phyloP scores from a whole-genome alignment of 1,140 invertebrate genomes.

The Drosophila malerkotliana region DNA sequence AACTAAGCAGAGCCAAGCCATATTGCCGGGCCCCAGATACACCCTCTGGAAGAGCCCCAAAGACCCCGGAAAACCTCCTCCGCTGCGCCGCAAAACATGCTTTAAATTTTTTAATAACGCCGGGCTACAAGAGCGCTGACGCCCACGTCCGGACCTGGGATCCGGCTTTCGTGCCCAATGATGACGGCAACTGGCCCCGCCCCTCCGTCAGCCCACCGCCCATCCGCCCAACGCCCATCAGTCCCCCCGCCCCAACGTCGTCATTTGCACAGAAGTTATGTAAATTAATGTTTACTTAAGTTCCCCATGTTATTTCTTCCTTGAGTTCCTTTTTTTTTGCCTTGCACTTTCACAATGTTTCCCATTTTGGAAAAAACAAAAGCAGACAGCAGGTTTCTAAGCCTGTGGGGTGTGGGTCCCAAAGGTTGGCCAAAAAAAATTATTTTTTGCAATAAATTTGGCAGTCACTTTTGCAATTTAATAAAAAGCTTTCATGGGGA shows the following conservation, averaged over 20 bases:
- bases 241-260: slow-evolving; percentile 40
- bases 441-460: slow-evolving; percentile 82
- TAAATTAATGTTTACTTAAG: slow-evolving; percentile 84
- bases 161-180: slow-evolving; percentile 67
- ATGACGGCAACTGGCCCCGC: slow-evolving; percentile 32
- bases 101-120: slow-evolving; percentile 84
- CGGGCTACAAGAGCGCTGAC: slow-evolving; percentile 77
- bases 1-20: slow-evolving; percentile 66
- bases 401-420: slow-evolving; percentile 4
- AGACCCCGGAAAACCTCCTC: background rate
- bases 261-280: slow-evolving; percentile 83
- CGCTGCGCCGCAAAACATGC: slow-evolving; percentile 79
- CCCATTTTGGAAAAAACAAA: slow-evolving; percentile 75
- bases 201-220: slow-evolving; percentile 9
- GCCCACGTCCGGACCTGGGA: slow-evolving; percentile 71
- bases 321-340: slow-evolving; percentile 48
- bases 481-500: slow-evolving; percentile 63
- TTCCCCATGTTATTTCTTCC: slow-evolving; percentile 81
- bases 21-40: slow-evolving; percentile 47
- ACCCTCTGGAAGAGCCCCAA: background rate
- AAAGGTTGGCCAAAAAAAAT: slow-evolving; percentile 43
- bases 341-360: slow-evolving; percentile 76
- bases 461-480: slow-evolving; percentile 69
- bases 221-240: background rate
- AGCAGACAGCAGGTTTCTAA: slow-evolving; percentile 49